These are phyloP conservation scores for Sanderia malayensis DNA, from an alignment of 30 jellyfish, hydroid and myxozoan species.

Conservation along the genomic window DNA sequence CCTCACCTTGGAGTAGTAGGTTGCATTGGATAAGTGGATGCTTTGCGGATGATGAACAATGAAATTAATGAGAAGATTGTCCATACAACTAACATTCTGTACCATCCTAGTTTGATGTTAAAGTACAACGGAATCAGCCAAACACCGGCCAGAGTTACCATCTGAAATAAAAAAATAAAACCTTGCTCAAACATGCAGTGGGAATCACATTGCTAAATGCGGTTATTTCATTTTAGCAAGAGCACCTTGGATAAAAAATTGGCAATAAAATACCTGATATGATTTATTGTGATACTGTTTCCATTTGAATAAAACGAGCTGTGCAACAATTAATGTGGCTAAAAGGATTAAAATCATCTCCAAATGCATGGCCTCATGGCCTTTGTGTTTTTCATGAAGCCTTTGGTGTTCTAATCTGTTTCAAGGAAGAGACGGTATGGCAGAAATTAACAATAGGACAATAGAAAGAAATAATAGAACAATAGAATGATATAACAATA, in stretches of 20 bases:
- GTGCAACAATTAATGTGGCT: slow-evolving; percentile 76
- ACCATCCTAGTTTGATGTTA: slow-evolving; percentile 74
- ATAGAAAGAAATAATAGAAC: too few species aligned
- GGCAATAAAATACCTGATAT: slow-evolving; percentile 75
- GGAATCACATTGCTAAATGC: too few species aligned
- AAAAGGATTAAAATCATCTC: slow-evolving; percentile 84
- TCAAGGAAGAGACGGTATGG: too few species aligned
- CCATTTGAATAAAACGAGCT: slow-evolving; percentile 77
- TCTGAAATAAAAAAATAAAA: slow-evolving; percentile 53
- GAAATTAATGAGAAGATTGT: slow-evolving; percentile 57
- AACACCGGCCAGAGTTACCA: slow-evolving; percentile 73
- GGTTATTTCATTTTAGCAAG: too few species aligned
- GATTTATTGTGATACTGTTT: slow-evolving; percentile 66
- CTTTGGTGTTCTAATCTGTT: slow-evolving; percentile 75
- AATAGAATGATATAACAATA: too few species aligned
- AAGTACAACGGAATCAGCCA: slow-evolving; percentile 88
- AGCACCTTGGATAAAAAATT: too few species aligned
- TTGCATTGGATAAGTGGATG: slow-evolving; percentile 72
- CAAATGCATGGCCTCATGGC: slow-evolving; percentile 97
- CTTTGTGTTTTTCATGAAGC: slow-evolving; percentile 90
- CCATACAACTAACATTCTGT: slow-evolving; percentile 82
- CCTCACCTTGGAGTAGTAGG: slow-evolving; percentile 87
- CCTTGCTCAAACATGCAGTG: too few species aligned
- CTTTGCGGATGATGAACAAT: slow-evolving; percentile 49
- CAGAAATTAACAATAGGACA: too few species aligned